Conservation (phyloP, 2,888 invertebrate species). For the Osmoderma eremita region DNA sequence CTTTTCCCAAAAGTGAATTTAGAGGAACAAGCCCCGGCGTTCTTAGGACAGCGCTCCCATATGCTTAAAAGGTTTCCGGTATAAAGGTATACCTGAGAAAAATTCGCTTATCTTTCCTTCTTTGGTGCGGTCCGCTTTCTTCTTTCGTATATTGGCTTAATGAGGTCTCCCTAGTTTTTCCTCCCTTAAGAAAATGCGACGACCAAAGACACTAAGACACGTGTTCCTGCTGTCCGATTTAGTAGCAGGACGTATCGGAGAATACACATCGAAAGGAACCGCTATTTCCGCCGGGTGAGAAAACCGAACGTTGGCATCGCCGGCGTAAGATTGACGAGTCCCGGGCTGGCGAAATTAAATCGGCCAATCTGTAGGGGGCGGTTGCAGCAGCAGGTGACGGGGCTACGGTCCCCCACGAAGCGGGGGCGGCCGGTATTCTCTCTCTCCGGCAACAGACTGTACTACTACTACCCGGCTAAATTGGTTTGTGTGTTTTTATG, state of each 20-base stretch:
- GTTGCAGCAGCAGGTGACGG: constrained; percentile 44
- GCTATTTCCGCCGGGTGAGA: not conserved
- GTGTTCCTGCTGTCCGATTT: not conserved
- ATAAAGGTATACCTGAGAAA: constrained; percentile 17
- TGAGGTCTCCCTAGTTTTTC: constrained; percentile 14
- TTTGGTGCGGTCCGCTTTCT: constrained; percentile 7
- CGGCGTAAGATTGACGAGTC: constrained; percentile 59
- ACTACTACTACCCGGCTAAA: constrained; percentile 57
- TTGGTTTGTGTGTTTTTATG: constrained; percentile 67
- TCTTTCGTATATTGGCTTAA: constrained; percentile 28
- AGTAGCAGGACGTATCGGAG: constrained; percentile 1
- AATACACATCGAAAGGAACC: not conserved
- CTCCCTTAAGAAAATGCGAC: constrained; percentile 4
- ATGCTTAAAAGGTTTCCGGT: constrained; percentile 31
- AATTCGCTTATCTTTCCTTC: constrained; percentile 34
- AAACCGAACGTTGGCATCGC: constrained; percentile 1
- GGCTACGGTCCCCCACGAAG: constrained; percentile 2
- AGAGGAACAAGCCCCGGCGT: not conserved
- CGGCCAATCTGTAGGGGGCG: constrained; percentile 57
- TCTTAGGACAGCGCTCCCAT: constrained; percentile 5
- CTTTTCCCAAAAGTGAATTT: constrained; percentile 10
- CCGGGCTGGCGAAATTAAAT: constrained; percentile 60
- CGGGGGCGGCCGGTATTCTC: not conserved
- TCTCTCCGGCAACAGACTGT: constrained; percentile 61
- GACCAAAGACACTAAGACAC: not conserved